Base-by-base conservation (phyloP, 2,888 invertebrate genomes). In the Steinernema scapterisci region DNA sequence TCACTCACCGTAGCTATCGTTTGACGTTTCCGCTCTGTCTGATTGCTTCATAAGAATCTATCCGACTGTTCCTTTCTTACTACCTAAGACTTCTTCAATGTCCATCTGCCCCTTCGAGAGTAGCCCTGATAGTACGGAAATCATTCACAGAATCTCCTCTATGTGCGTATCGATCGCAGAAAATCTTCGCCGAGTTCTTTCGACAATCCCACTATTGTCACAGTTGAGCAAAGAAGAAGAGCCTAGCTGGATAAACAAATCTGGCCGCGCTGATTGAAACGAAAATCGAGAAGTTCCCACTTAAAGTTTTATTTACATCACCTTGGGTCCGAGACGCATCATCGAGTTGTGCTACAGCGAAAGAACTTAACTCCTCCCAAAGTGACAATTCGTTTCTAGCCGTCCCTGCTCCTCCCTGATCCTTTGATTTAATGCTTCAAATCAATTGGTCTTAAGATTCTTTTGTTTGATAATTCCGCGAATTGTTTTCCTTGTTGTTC, bases 301-400 rank as follows among this genome's bases (percentile, higher is more conserved):
- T 63, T 63, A 63, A 63, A 27, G 63, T 63, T 63, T 63, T 63
- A 63, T 63, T 63, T 63, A 25, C 63, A 63, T 63, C 63, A 63
- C 31, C 63, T 31, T 27, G 27, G 63, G 23, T 63, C 63, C 16
- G 27, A 25, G 63, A 11, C 31, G 31, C 27, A 27, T 38, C 38
- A 27, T 31, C 38, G 63, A 19, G 38, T 48, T 16, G 19, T 5
- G 48, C 48, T 48, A 19, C 38, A 38, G 38, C 48, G 5, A 11
- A 63, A 31, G 63, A 21, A 31, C 23, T 25, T 27, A 27, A 38
- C 63, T 63, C 63, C 63, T 63, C 63, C 63, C 63, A 31, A 52
- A 31, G 63, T 63, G 63, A 27, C 31, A 25, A 63, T 63, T 27
- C 23, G 16, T 63, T 63, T 63, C 63, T 16, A 16, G 16, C 63